Percentiles rank a stretch among this genome's conserved stretches.
phyloP scores from a whole-genome alignment of 2,888 invertebrate genomes.

The Chrysina gloriosa region DNA sequence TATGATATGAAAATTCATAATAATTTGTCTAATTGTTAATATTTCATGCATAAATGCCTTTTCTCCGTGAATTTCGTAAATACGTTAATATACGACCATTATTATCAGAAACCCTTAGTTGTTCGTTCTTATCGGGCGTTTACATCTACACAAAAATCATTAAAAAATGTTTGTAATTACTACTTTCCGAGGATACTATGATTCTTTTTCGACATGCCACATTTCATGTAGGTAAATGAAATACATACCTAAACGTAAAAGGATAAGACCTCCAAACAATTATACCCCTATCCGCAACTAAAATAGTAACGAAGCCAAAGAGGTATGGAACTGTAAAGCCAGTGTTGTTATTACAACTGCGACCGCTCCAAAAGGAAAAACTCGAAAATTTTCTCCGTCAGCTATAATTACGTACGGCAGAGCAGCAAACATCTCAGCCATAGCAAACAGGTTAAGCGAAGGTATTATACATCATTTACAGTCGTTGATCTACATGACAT shows the following conservation, averaged over 20 bases:
- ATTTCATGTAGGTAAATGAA: constrained; percentile 26
- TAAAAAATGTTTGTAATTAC: constrained; percentile 9
- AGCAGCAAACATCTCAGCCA: constrained; percentile 7
- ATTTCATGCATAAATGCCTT: no score
- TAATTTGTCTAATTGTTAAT: no score
- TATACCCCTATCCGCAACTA: constrained; percentile 26
- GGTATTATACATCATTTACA: constrained; percentile 5
- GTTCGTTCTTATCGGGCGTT: not conserved
- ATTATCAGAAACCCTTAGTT: no score
- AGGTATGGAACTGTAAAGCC: not conserved
- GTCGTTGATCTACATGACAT: not conserved
- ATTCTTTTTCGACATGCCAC: constrained; percentile 26
- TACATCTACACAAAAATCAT: constrained; percentile 2
- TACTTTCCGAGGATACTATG: not conserved
- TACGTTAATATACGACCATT: no score
- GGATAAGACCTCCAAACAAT: constrained; percentile 25
- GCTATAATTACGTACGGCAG: constrained; percentile 8
- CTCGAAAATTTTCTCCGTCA: not conserved
- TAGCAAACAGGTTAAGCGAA: constrained; percentile 18
- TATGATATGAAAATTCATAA: no score
- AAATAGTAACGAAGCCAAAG: not conserved
- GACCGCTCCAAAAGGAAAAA: constrained; percentile 21
- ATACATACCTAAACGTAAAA: constrained; percentile 10
- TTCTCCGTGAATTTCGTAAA: no score
- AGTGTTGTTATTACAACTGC: constrained; percentile 7